These are phyloP conservation scores for Mythimna albipuncta DNA, from an alignment of 2,888 invertebrate species.

Conservation along the genomic window DNA sequence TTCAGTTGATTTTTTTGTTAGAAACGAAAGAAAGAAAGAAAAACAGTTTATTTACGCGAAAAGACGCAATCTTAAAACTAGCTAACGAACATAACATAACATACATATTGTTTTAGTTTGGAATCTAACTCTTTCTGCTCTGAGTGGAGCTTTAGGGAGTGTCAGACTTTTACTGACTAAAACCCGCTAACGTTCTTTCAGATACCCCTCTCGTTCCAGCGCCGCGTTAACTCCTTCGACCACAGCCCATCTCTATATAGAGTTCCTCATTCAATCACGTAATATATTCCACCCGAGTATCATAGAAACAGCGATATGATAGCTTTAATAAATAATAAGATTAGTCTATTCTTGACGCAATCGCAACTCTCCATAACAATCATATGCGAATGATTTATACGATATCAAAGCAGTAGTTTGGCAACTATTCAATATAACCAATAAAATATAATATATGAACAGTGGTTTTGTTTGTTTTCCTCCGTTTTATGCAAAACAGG, in stretches of 20 bases:
- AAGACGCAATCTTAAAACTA: no score
- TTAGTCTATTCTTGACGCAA: conserved; percentile 35
- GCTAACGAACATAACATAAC: no score
- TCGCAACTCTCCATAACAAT: conserved; percentile 40
- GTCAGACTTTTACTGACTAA: no score
- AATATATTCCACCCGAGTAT: conserved; percentile 5
- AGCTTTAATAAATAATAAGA: conserved; percentile 16
- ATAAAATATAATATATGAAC: conserved; percentile 19
- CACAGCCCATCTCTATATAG: neutral
- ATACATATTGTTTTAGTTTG: no score
- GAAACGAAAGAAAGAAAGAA: no score
- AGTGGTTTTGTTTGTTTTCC: conserved; percentile 35
- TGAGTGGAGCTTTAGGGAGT: no score
- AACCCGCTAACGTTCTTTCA: no score
- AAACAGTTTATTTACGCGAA: no score
- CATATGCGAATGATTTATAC: conserved; percentile 46
- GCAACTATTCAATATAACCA: conserved; percentile 54
- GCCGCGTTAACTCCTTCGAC: no score
- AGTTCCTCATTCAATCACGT: neutral
- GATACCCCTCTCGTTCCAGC: no score
- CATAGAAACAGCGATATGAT: neutral
- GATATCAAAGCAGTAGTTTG: conserved; percentile 47
- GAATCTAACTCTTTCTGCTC: no score
- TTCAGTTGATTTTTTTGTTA: neutral
- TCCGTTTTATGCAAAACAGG: conserved; percentile 35